Percentiles rank a stretch among this genome's conserved stretches.
Evolutionary conservation across 2,797 vertebrate species (phyloP).

Genomic region (Channallabes apus): DNA sequence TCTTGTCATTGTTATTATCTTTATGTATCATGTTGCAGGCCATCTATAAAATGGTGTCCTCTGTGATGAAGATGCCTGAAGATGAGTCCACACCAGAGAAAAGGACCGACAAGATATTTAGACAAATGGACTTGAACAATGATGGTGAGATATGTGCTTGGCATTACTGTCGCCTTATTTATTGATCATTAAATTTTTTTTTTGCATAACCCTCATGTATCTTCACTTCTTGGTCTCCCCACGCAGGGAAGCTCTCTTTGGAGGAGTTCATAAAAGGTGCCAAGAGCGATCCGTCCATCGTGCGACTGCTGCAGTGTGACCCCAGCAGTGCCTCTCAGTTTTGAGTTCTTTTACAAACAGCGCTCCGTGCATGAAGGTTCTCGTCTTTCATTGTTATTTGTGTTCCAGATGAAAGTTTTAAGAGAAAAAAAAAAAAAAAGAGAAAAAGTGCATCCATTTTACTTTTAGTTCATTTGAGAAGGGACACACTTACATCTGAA

Average conservation of each 20-base stretch:
- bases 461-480: constrained; percentile 61
- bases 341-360: constrained; percentile 74
- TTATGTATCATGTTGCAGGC: constrained; percentile 73
- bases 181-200: background rate
- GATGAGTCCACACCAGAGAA: constrained; percentile 98
- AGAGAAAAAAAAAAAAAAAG: constrained; percentile 50
- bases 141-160: constrained; percentile 80
- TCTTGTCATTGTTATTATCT: constrained; percentile 6
- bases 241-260: constrained; percentile 90
- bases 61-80: constrained; percentile 99
- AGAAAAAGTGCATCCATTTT: constrained; percentile 54
- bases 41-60: constrained; percentile 99
- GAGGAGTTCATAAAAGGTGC: constrained; percentile 98
- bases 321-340: constrained; percentile 94
- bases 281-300: constrained; percentile 98
- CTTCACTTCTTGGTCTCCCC: background rate
- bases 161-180: background rate
- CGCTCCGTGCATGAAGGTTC: constrained; percentile 79
- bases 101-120: constrained; percentile 99
- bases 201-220: background rate
- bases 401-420: constrained; percentile 61
- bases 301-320: constrained; percentile 97
- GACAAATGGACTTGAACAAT: constrained; percentile 99
- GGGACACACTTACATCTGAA: constrained; percentile 55
- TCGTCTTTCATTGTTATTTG: constrained; percentile 68